These are phyloP conservation scores for Buceros bicornis DNA, from an alignment of 2,797 vertebrate species.

Conservation along the genomic window DNA sequence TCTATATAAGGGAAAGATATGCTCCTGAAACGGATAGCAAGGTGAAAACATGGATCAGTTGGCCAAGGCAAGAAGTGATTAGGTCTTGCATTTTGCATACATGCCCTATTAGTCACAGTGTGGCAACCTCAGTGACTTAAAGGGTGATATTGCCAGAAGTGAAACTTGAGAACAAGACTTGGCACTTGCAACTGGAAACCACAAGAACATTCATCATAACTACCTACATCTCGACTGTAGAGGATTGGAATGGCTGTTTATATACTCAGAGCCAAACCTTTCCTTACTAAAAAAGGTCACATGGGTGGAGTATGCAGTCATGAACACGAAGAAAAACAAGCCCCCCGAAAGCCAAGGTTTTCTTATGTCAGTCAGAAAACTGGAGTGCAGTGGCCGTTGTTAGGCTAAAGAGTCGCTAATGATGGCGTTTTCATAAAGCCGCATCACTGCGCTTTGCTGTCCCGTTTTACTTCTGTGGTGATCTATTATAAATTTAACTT, in stretches of 20 bases:
- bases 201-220: slow-evolving; percentile 6
- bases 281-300: not conserved
- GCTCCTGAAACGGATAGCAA: not conserved
- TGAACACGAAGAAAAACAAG: not conserved
- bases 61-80: not conserved
- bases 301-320: not conserved
- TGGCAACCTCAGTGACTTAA: slow-evolving; percentile 44
- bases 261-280: not conserved
- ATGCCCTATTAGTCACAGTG: slow-evolving; percentile 11
- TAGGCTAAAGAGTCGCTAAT: not conserved
- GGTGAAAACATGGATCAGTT: not conserved
- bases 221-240: not conserved
- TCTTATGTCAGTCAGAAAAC: not conserved
- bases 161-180: slow-evolving; percentile 57
- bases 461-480: not conserved
- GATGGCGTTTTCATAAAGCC: not conserved
- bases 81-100: not conserved
- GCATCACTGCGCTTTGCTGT: not conserved
- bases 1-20: slow-evolving; percentile 26
- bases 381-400: not conserved
- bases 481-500: not conserved
- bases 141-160: not conserved
- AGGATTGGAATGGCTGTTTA: not conserved
- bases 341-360: not conserved
- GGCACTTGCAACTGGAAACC: slow-evolving; percentile 38